Percentiles rank a stretch among this genome's conserved stretches.
Conservation (phyloP, 2,888 invertebrate genomes). For the Cremastobaeus sp. region DNA sequence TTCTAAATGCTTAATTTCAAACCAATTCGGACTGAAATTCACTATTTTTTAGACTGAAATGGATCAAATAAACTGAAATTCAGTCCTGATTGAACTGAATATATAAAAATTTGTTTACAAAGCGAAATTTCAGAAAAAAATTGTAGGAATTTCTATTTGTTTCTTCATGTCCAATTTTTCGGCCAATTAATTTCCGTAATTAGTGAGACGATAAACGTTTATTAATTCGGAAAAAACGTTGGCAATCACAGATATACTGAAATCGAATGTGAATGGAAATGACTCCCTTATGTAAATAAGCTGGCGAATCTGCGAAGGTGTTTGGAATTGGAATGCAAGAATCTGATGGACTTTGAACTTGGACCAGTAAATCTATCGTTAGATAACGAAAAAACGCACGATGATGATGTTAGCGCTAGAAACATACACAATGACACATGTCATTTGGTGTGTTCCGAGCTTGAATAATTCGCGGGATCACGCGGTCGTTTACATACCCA, state of each 20-base stretch:
- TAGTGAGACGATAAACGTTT: too few relatives aligned
- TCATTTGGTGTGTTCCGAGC: too few relatives aligned
- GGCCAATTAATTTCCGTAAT: too few relatives aligned
- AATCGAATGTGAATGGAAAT: slow-evolving; percentile 2
- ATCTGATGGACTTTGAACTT: slow-evolving; percentile 16
- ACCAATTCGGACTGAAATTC: too few relatives aligned
- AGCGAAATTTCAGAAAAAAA: too few relatives aligned
- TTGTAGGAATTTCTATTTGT: too few relatives aligned
- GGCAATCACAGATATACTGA: slow-evolving; percentile 24
- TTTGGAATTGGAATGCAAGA: slow-evolving; percentile 20
- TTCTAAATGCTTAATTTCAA: too few relatives aligned
- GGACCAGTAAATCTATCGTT: slow-evolving; percentile 40
- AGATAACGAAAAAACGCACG: slow-evolving; percentile 36
- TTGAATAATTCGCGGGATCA: slow-evolving; percentile 55
- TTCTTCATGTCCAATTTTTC: too few relatives aligned
- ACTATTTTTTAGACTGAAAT: too few relatives aligned
- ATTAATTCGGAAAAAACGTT: slow-evolving; percentile 7
- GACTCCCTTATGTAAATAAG: slow-evolving; percentile 31
- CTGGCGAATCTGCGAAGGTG: slow-evolving; percentile 8
- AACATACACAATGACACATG: slow-evolving; percentile 49
- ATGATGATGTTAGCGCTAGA: slow-evolving; percentile 28
- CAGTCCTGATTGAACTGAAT: too few relatives aligned
- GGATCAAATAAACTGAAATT: too few relatives aligned
- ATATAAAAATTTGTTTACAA: too few relatives aligned
- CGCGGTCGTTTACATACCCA: slow-evolving; percentile 60